Conservation (phyloP, 2,797 vertebrate genomes). For the Microhierax caerulescens region DNA sequence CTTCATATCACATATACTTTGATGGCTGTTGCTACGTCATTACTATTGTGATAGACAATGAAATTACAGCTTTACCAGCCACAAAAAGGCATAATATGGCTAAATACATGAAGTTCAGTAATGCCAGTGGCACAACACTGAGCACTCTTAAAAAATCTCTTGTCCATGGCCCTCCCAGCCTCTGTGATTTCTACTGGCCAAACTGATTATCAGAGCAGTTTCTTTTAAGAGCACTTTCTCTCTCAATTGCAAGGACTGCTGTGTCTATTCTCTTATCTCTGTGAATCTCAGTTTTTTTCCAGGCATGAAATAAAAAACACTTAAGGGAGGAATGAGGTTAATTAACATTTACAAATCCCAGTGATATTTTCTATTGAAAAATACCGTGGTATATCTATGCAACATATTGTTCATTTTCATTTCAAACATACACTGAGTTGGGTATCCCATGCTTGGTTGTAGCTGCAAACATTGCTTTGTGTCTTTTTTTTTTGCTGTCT, state of each 20-base stretch:
- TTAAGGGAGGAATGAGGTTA: constrained; percentile 20
- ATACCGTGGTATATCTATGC: background rate
- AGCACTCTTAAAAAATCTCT: background rate
- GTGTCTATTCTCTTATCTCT: background rate
- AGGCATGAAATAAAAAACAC: constrained; percentile 12
- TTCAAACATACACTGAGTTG: constrained; percentile 35
- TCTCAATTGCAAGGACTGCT: background rate
- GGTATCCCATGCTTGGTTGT: constrained; percentile 23
- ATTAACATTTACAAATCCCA: constrained; percentile 41
- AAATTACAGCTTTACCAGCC: background rate
- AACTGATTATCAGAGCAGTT: background rate
- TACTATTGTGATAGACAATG: background rate
- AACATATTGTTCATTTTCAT: constrained; percentile 50
- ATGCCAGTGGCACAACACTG: background rate
- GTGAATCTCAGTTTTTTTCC: background rate
- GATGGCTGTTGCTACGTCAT: background rate
- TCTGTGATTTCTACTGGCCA: background rate
- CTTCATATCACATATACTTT: background rate
- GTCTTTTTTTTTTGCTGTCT: constrained; percentile 60
- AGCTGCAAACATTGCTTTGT: constrained; percentile 48
- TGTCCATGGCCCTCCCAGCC: background rate
- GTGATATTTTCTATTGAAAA: constrained; percentile 19
- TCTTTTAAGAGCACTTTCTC: background rate
- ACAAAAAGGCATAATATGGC: background rate
- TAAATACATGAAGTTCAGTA: background rate